A percentile compares a stretch with the other conserved stretches of the same genome.
phyloP scores from a whole-genome alignment of 2,888 invertebrate species.

The Daptonema setosum region DNA sequence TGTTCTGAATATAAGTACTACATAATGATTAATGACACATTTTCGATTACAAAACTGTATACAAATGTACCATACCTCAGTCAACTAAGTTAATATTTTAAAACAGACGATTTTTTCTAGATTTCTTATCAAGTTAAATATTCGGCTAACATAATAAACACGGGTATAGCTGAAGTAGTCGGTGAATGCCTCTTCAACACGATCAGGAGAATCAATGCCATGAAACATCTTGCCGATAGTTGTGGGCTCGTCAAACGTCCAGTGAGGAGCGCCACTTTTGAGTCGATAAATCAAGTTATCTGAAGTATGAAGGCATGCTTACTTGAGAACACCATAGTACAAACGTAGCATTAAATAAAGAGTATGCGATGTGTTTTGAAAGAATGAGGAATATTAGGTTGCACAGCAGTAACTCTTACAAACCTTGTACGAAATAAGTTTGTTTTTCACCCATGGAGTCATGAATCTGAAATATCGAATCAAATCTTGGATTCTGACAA shows the following conservation, averaged over 20 bases:
- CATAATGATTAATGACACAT: not conserved
- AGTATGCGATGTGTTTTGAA: too few relatives aligned
- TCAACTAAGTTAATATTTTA: too few relatives aligned
- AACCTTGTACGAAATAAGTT: not conserved
- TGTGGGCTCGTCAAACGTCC: not conserved
- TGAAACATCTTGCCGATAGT: not conserved
- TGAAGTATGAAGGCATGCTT: too few relatives aligned
- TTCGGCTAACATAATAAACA: not conserved
- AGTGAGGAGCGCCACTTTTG: not conserved
- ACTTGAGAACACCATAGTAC: too few relatives aligned
- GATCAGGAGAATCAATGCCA: not conserved
- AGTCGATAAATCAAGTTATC: not conserved
- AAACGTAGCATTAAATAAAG: too few relatives aligned
- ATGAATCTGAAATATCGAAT: not conserved
- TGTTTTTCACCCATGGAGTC: not conserved
- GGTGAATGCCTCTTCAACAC: not conserved
- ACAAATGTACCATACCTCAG: not conserved
- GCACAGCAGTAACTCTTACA: not conserved
- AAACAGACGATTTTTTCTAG: too few relatives aligned
- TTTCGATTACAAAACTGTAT: not conserved
- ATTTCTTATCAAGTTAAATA: not conserved
- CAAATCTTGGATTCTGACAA: not conserved
- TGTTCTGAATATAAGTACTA: not conserved
- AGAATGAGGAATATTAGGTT: not conserved
- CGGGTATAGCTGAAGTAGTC: not conserved